Conservation (phyloP, 2,113 vertebrate genomes). For the Promerops cafer region DNA sequence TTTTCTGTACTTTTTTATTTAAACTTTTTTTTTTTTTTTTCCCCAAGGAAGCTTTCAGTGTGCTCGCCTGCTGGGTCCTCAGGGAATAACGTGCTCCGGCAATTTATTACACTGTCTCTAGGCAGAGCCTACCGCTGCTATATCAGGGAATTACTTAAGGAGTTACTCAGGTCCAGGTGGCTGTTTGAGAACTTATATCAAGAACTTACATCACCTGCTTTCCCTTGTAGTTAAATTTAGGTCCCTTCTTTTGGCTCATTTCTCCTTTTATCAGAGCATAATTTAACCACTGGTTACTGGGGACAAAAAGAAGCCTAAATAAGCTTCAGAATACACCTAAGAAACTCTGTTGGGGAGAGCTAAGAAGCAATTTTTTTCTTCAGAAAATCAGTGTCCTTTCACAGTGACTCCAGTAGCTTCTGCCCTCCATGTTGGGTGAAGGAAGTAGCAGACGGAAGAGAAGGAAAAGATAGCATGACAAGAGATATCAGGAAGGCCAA, state of each 20-base stretch:
- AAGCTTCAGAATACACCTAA: background rate
- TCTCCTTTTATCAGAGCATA: background rate
- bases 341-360: background rate
- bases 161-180: conserved; percentile 44
- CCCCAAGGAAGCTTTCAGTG: background rate
- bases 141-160: conserved; percentile 47
- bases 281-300: background rate
- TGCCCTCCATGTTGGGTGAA: background rate
- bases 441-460: background rate
- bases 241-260: background rate
- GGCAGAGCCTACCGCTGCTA: background rate
- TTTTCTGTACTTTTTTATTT: background rate
- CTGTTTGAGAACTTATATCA: conserved; percentile 19
- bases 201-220: conserved; percentile 38
- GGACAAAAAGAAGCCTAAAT: background rate
- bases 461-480: background rate
- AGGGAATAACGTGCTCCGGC: background rate
- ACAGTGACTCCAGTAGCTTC: background rate
- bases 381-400: background rate
- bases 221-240: conserved; percentile 33
- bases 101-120: conserved; percentile 45
- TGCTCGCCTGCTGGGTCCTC: background rate
- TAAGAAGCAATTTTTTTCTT: background rate
- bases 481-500: background rate
- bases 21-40: background rate